Base-by-base conservation (phyloP, 2,797 vertebrate species). In the Melanogrammus aeglefinus region DNA sequence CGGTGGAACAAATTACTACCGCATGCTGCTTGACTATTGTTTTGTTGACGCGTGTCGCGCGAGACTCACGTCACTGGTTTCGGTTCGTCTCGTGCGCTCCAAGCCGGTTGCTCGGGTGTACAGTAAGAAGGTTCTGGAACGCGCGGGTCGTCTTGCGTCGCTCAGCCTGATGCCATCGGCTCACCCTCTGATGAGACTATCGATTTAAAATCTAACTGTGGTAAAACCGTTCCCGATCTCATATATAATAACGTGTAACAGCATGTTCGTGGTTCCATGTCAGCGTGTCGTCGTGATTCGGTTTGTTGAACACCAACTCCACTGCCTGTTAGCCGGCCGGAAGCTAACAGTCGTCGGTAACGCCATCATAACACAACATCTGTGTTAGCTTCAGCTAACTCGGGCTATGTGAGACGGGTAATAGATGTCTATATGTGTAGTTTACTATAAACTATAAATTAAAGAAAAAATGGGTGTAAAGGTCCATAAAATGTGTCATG, bases 91-190 rank as follows among this genome's bases (percentile, higher is more conserved):
- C 47, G 18, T 41, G 74, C 71, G 31, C 35, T 18, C 72, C 72
- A 24, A 21, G n/a, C n/a, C 63, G 63, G 63, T 69, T 27, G 63
- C n/a, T 38, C 72, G 9, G 72, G 36, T 21, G n/a, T 10, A 36
- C 21, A 3, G 86, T n/a, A n/a, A n/a, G n/a, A 90, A 90, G 73
- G 72, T 90, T 91, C 92, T 87, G 72, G 90, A 92, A 92, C 80
- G 82, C 41, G 16, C n/a, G n/a, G n/a, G 79, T 33, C 38, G 9
- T 33, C 29, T 14, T 3, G 24, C 6, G 69, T 21, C 24, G 0
- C 57, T 24, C 21, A n/a, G n/a, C n/a, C n/a, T n/a, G n/a, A n/a
- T n/a, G n/a, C n/a, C n/a, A n/a, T n/a, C n/a, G n/a, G n/a, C n/a
- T n/a, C n/a, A n/a, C n/a, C 2, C 57, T 63, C 57, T 63, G 57